Percentiles rank a stretch among this genome's conserved stretches.
Conservation (phyloP, 2,797 vertebrate genomes). For the Fistularia commersonii region DNA sequence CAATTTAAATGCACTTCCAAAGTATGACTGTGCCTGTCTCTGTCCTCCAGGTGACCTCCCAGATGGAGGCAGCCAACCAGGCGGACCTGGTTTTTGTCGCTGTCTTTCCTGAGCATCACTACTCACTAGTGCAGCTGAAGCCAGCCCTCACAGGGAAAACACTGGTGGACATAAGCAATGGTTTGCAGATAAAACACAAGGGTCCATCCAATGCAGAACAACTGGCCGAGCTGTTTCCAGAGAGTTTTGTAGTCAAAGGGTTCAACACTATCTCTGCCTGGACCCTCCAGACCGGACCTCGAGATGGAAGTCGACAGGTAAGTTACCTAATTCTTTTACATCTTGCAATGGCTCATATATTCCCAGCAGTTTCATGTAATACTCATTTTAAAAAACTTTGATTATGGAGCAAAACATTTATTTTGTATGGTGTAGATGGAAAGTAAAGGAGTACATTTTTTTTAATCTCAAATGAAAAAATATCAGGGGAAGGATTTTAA, state of each 20-base stretch:
- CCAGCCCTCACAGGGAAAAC: constrained; percentile 80
- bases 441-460: no score
- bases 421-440: no score
- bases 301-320: constrained; percentile 91
- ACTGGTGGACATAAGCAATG: constrained; percentile 94
- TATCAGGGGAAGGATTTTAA: background rate
- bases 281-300: constrained; percentile 84
- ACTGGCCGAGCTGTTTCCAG: constrained; percentile 88
- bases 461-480: no score
- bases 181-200: constrained; percentile 63
- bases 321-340: constrained; percentile 1
- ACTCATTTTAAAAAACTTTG: no score
- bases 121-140: constrained; percentile 78
- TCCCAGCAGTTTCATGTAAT: no score
- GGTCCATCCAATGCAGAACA: constrained; percentile 84
- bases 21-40: background rate
- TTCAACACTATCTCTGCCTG: constrained; percentile 94
- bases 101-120: constrained; percentile 87
- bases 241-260: constrained; percentile 87
- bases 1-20: no score
- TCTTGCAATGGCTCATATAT: no score
- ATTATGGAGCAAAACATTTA: no score
- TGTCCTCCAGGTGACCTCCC: constrained; percentile 73
- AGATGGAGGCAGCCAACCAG: constrained; percentile 80
- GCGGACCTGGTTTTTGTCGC: constrained; percentile 85